Percentiles rank a stretch among this genome's conserved stretches.
These are phyloP conservation scores for Polypterus senegalus DNA, from an alignment of 2,113 vertebrate genomes.

Conservation along the genomic window DNA sequence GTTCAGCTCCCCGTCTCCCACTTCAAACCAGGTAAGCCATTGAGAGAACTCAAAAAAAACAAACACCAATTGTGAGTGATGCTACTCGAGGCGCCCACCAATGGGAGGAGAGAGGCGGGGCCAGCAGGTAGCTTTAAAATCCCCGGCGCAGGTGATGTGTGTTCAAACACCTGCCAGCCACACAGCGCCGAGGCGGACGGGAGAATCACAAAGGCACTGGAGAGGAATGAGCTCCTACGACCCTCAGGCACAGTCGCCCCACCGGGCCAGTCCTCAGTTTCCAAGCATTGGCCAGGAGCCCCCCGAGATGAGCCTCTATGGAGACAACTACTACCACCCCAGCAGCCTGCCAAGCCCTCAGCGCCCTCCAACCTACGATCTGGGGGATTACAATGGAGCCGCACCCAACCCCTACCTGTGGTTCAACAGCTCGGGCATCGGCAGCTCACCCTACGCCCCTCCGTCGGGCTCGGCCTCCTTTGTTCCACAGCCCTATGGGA, in stretches of 20 bases:
- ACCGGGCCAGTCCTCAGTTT: conserved; percentile 88
- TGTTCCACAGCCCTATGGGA: conserved; percentile 80
- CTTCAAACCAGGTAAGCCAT: no score
- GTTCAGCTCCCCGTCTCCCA: no score
- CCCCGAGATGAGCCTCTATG: conserved; percentile 86
- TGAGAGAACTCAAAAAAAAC: no score
- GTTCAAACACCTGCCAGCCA: not conserved
- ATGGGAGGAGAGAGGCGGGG: not conserved
- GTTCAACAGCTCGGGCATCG: conserved; percentile 81
- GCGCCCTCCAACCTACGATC: conserved; percentile 74
- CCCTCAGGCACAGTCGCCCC: conserved; percentile 68
- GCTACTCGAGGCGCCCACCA: not conserved
- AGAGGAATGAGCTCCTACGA: conserved; percentile 82
- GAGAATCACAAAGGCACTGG: no score
- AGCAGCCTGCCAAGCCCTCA: conserved; percentile 83
- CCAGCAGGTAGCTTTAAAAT: not conserved
- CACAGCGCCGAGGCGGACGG: no score
- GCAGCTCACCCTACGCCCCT: conserved; percentile 64
- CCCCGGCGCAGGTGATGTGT: not conserved
- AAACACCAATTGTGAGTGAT: no score
- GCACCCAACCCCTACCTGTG: conserved; percentile 86
- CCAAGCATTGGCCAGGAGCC: conserved; percentile 88
- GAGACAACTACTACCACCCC: conserved; percentile 85
- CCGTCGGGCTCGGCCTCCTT: conserved; percentile 62
- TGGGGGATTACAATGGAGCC: conserved; percentile 60